A percentile compares a stretch with the other conserved stretches of the same genome.
Evolutionary conservation across 2,888 invertebrate genomes (phyloP).

Genomic region (Cataglyphis altisquamis): DNA sequence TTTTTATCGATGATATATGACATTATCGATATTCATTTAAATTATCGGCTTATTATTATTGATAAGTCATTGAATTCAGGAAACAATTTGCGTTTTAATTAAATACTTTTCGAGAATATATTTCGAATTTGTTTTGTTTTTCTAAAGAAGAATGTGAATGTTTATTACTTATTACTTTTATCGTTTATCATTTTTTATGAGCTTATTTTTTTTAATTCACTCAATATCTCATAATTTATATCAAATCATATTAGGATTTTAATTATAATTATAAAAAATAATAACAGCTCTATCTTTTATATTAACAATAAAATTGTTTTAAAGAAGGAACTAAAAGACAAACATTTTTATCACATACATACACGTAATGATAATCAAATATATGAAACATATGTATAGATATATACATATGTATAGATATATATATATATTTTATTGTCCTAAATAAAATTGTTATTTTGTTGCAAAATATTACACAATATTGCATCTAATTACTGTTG

Average conservation of each 20-base stretch:
- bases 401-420: too few relatives aligned
- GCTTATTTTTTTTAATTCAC: not conserved
- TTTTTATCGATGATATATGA: not conserved
- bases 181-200: not conserved
- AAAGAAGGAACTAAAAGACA: not conserved
- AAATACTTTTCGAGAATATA: not conserved
- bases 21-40: constrained; percentile 5
- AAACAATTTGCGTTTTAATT: constrained; percentile 5
- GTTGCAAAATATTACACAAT: not conserved
- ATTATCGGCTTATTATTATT: constrained; percentile 2
- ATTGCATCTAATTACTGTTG: not conserved
- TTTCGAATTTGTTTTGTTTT: not conserved
- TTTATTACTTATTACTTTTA: not conserved
- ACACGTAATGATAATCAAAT: too few relatives aligned
- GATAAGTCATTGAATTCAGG: not conserved
- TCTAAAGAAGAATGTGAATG: not conserved
- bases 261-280: not conserved
- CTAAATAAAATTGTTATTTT: not conserved
- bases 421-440: not conserved
- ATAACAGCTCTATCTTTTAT: not conserved
- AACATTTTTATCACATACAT: constrained; percentile 7
- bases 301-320: not conserved
- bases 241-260: not conserved
- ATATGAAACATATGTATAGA: too few relatives aligned
- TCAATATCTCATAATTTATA: not conserved